Conservation (phyloP, 2,888 invertebrate genomes). For the Kryphioiulus occultus region DNA sequence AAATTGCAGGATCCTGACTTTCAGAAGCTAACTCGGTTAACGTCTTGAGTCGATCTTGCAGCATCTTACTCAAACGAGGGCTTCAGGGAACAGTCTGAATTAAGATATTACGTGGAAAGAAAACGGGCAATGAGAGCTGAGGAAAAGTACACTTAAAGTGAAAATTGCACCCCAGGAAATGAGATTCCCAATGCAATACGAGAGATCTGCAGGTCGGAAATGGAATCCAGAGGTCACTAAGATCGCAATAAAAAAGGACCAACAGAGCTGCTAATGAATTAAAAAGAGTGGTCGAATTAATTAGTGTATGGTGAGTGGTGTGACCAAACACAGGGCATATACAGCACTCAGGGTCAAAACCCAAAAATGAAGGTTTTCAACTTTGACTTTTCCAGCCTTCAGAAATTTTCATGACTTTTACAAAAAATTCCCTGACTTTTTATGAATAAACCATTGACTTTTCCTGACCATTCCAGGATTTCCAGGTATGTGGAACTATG, state of each 20-base stretch:
- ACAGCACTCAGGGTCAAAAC: too few relatives aligned
- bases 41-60: not conserved
- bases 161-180: conserved; percentile 36
- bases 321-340: too few relatives aligned
- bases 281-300: conserved; percentile 17
- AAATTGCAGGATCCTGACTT: not conserved
- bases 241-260: not conserved
- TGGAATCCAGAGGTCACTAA: conserved; percentile 30
- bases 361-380: too few relatives aligned
- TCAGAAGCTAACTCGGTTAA: conserved; percentile 21
- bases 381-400: too few relatives aligned
- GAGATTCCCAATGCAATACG: not conserved
- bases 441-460: too few relatives aligned
- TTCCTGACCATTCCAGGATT: too few relatives aligned
- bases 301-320: not conserved
- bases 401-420: too few relatives aligned
- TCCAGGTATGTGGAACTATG: too few relatives aligned
- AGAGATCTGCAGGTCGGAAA: not conserved
- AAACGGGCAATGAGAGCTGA: not conserved
- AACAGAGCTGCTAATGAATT: conserved; percentile 18
- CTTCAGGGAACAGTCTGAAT: conserved; percentile 2
- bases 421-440: too few relatives aligned
- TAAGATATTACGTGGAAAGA: conserved; percentile 18
- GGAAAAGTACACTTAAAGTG: not conserved
- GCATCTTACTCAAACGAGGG: not conserved